A percentile compares a stretch with the other conserved stretches of the same genome.
Conservation (phyloP, 2,113 vertebrate species). For the Chlorodrepanis virens region DNA sequence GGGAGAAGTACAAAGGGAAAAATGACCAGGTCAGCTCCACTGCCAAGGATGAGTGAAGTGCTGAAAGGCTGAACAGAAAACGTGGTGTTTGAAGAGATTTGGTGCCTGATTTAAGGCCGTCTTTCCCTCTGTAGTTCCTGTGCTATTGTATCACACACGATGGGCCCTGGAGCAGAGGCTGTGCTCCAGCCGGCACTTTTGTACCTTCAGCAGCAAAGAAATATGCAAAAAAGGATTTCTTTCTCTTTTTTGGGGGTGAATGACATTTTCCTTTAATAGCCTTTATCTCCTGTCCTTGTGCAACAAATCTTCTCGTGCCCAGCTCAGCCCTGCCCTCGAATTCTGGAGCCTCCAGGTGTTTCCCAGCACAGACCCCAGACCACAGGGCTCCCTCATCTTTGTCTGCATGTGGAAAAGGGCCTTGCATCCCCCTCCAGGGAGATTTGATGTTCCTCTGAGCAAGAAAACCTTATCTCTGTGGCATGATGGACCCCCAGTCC, state of each 20-base stretch:
- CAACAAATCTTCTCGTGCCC: background rate
- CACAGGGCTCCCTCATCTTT: background rate
- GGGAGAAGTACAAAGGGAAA: slow-evolving; percentile 25
- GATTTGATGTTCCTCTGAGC: background rate
- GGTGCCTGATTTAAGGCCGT: background rate
- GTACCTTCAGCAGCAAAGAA: background rate
- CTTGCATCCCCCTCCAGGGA: background rate
- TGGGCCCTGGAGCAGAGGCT: background rate
- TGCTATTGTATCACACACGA: background rate
- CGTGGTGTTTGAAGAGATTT: slow-evolving; percentile 22
- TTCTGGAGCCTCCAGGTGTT: background rate
- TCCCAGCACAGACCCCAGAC: background rate
- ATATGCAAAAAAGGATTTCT: background rate
- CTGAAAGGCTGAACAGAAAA: slow-evolving; percentile 34
- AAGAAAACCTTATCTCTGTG: background rate
- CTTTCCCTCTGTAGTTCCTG: background rate
- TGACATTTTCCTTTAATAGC: background rate
- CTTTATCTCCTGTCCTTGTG: background rate
- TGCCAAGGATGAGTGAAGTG: slow-evolving; percentile 25
- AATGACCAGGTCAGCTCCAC: slow-evolving; percentile 45
- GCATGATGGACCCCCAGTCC: background rate
- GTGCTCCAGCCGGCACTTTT: background rate
- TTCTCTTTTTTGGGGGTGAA: too few species aligned
- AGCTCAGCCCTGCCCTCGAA: background rate
- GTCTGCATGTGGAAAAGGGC: background rate